Conservation (phyloP, 35 echinoderm and acorn worm species). For the Apostichopus japonicus region DNA sequence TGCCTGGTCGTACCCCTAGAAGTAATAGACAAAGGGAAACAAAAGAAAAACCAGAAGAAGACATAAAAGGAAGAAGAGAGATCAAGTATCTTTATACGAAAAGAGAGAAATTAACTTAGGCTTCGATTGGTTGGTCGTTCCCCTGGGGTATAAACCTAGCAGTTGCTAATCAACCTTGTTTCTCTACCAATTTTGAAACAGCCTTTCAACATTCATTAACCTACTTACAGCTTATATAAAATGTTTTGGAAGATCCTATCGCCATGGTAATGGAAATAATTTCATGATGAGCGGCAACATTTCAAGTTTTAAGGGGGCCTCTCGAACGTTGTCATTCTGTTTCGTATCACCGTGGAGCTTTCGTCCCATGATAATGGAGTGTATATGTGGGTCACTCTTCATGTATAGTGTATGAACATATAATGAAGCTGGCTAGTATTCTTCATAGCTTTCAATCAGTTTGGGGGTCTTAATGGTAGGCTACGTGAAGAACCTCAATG, state of each 20-base stretch:
- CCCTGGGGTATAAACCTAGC: not conserved
- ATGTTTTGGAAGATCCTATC: not conserved
- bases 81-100: not conserved
- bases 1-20: not conserved
- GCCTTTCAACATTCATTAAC: slow-evolving; percentile 36
- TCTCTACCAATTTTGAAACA: not conserved
- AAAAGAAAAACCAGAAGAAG: not conserved
- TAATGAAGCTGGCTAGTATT: too few relatives aligned
- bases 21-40: not conserved
- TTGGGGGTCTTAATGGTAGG: too few relatives aligned
- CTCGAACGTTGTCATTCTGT: not conserved
- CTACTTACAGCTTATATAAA: not conserved
- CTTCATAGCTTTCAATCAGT: too few relatives aligned
- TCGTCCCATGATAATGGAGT: too few relatives aligned
- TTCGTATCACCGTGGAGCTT: too few relatives aligned
- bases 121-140: not conserved
- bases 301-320: not conserved
- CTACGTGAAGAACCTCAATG: too few relatives aligned
- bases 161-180: slow-evolving; percentile 24
- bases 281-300: not conserved
- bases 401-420: too few relatives aligned
- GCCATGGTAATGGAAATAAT: not conserved
- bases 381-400: too few relatives aligned
- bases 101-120: not conserved
- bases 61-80: not conserved